Evolutionary conservation across 2,888 invertebrate species (phyloP).

Genomic region (Xestia xanthographa): DNA sequence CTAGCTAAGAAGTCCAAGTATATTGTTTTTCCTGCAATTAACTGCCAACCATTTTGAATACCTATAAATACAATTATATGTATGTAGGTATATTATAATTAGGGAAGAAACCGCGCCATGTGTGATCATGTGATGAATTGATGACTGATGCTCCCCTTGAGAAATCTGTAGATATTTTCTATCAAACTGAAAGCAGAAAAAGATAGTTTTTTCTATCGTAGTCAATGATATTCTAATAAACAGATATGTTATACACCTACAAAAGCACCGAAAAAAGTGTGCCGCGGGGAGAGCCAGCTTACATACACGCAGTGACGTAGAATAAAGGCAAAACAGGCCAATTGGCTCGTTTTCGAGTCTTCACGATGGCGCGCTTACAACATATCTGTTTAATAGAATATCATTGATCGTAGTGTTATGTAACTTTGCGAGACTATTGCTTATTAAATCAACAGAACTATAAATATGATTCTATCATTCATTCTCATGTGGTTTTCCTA

Average conservation of each 20-base stretch:
- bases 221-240: too few relatives aligned
- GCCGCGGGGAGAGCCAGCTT: too few relatives aligned
- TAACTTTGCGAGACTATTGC: not conserved
- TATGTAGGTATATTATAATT: conserved; percentile 13
- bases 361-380: too few relatives aligned
- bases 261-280: too few relatives aligned
- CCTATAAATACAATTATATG: conserved; percentile 10
- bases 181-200: not conserved
- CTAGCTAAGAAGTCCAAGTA: conserved; percentile 33
- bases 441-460: conserved; percentile 14
- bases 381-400: too few relatives aligned
- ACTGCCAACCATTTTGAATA: conserved; percentile 17
- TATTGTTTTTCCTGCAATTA: conserved; percentile 45
- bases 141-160: not conserved
- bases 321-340: too few relatives aligned
- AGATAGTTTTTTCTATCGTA: not conserved
- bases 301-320: too few relatives aligned
- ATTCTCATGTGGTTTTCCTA: conserved; percentile 53
- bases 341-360: too few relatives aligned
- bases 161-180: not conserved
- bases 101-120: not conserved
- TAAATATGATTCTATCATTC: conserved; percentile 8
- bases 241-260: too few relatives aligned
- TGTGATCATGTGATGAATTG: not conserved
- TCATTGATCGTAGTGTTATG: not conserved